Conservation (phyloP, 2,113 vertebrate genomes). For the Bubo blakistoni region DNA sequence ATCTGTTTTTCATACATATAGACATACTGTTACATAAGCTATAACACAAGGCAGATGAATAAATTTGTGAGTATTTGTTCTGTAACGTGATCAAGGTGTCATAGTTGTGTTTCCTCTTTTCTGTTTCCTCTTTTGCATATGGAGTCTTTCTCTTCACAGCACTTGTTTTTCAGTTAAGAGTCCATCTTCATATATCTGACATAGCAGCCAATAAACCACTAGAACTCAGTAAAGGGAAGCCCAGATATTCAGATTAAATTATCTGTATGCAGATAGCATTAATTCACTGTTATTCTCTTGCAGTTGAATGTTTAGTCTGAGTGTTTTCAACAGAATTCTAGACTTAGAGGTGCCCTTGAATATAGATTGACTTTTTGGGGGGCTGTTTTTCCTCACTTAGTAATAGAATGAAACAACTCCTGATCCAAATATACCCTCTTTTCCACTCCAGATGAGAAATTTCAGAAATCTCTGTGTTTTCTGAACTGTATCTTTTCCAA, state of each 20-base stretch:
- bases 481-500: background rate
- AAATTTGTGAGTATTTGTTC: background rate
- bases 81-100: background rate
- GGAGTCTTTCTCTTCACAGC: background rate
- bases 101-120: background rate
- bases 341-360: background rate
- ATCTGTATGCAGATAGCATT: background rate
- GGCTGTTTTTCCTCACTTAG: background rate
- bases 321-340: background rate
- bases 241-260: background rate
- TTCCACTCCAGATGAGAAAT: background rate
- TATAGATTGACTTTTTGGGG: too few species aligned
- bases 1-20: background rate
- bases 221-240: background rate
- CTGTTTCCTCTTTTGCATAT: background rate
- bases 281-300: background rate
- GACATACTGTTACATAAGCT: background rate
- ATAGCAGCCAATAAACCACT: background rate
- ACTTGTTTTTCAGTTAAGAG: background rate
- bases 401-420: background rate
- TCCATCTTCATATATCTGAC: background rate
- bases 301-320: background rate
- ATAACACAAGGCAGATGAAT: background rate
- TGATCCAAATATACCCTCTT: background rate
- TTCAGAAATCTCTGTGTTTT: background rate